These are phyloP conservation scores for Psylliodes chrysocephalus DNA, from an alignment of 2,888 invertebrate species.

Conservation along the genomic window DNA sequence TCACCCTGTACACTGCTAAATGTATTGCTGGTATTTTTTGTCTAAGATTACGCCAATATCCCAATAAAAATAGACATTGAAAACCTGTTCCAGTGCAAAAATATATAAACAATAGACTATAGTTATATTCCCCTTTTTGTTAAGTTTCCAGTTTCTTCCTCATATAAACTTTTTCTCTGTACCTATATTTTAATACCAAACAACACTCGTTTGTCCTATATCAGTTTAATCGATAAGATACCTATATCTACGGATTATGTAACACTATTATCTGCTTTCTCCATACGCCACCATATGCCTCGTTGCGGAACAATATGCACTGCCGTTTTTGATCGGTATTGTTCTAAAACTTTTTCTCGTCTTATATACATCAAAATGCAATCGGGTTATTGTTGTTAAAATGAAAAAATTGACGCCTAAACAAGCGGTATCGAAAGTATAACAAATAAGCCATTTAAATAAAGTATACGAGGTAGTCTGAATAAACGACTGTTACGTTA, in stretches of 20 bases:
- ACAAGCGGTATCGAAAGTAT: constrained; percentile 10
- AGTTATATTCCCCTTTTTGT: too few relatives aligned
- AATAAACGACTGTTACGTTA: too few relatives aligned
- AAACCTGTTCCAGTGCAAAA: too few relatives aligned
- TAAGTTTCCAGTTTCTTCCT: neutral
- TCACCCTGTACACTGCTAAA: too few relatives aligned
- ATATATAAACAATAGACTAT: too few relatives aligned
- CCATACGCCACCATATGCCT: constrained; percentile 32
- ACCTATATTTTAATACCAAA: neutral
- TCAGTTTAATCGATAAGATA: constrained; percentile 12
- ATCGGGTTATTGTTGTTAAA: constrained; percentile 14
- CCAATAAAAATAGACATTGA: too few relatives aligned
- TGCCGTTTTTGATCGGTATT: constrained; percentile 36
- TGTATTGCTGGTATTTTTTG: too few relatives aligned
- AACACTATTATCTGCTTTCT: constrained; percentile 36
- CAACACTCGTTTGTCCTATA: neutral
- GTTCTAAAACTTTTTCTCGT: constrained; percentile 30
- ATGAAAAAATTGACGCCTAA: constrained; percentile 7
- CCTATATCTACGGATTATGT: constrained; percentile 1
- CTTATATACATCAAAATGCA: constrained; percentile 12
- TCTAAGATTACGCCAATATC: too few relatives aligned
- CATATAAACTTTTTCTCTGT: neutral
- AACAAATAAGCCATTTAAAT: constrained; percentile 14
- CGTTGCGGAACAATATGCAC: constrained; percentile 41
- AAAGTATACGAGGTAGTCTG: neutral